phyloP scores from a whole-genome alignment of 2,888 invertebrate genomes.

The Apotomis turbidana region DNA sequence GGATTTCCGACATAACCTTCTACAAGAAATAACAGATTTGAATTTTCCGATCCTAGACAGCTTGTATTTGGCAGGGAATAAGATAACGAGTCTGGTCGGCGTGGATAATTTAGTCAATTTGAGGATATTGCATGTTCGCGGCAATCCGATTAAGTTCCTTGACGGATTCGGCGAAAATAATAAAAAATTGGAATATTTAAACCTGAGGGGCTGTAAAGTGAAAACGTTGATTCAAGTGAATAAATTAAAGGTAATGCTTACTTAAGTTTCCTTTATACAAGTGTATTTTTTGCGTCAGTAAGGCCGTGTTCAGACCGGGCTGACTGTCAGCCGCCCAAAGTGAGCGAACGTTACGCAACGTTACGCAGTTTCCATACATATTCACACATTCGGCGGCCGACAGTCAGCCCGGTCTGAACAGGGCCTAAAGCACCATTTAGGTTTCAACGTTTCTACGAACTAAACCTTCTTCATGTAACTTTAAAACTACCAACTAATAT shows the following conservation, averaged over 20 bases:
- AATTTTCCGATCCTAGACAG: constrained; percentile 85
- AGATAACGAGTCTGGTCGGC: constrained; percentile 85
- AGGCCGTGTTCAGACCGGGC: too few species aligned
- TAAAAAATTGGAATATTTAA: constrained; percentile 80
- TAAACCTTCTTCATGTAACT: too few species aligned
- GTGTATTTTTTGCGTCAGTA: too few species aligned
- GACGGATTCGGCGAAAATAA: constrained; percentile 76
- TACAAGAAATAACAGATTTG: constrained; percentile 71
- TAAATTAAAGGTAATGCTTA: constrained; percentile 71
- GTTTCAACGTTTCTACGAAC: too few species aligned
- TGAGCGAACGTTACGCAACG: too few species aligned
- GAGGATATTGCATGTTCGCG: constrained; percentile 88
- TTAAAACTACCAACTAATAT: too few species aligned
- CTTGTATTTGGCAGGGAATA: constrained; percentile 90
- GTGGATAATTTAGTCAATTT: constrained; percentile 85
- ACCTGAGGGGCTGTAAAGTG: constrained; percentile 83
- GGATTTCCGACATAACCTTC: constrained; percentile 80
- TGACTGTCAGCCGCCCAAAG: too few species aligned
- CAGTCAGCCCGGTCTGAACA: too few species aligned
- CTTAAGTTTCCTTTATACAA: background rate
- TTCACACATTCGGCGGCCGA: too few species aligned
- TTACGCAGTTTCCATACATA: too few species aligned
- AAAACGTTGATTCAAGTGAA: constrained; percentile 78
- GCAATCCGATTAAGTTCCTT: constrained; percentile 84
- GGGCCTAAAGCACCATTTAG: too few species aligned